These are phyloP conservation scores for Thymallus thymallus DNA, from an alignment of 2,113 vertebrate genomes.

Conservation along the genomic window DNA sequence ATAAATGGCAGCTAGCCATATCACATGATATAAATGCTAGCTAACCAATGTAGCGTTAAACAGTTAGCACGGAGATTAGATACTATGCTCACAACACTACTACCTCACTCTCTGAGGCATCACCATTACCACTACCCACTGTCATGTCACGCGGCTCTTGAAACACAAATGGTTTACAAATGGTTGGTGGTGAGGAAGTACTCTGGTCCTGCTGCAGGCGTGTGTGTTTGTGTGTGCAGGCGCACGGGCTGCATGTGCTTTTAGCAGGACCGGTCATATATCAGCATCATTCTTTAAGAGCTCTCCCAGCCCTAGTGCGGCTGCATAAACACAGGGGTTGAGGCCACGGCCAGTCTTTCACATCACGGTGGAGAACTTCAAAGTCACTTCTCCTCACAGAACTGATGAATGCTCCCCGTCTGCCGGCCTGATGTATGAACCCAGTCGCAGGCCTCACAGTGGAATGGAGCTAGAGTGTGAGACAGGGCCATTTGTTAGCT, in stretches of 20 bases:
- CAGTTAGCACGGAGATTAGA: too few relatives aligned
- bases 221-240: too few relatives aligned
- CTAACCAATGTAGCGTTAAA: too few relatives aligned
- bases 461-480: slow-evolving; percentile 50
- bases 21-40: too few relatives aligned
- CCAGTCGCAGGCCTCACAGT: slow-evolving; percentile 56
- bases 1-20: too few relatives aligned
- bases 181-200: too few relatives aligned
- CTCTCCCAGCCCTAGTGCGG: slow-evolving; percentile 63
- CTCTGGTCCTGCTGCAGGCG: too few relatives aligned
- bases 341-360: slow-evolving; percentile 71
- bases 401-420: slow-evolving; percentile 69
- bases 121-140: too few relatives aligned
- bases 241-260: slow-evolving; percentile 34
- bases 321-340: slow-evolving; percentile 73
- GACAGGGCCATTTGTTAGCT: slow-evolving; percentile 65
- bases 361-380: slow-evolving; percentile 71
- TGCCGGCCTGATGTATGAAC: slow-evolving; percentile 67
- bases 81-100: too few relatives aligned
- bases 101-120: too few relatives aligned
- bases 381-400: slow-evolving; percentile 63
- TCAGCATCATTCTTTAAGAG: slow-evolving; percentile 70
- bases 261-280: slow-evolving; percentile 57
- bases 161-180: too few relatives aligned
- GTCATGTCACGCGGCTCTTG: too few relatives aligned